phyloP scores from a whole-genome alignment of 2,797 vertebrate species.

The Nyctibius grandis region DNA sequence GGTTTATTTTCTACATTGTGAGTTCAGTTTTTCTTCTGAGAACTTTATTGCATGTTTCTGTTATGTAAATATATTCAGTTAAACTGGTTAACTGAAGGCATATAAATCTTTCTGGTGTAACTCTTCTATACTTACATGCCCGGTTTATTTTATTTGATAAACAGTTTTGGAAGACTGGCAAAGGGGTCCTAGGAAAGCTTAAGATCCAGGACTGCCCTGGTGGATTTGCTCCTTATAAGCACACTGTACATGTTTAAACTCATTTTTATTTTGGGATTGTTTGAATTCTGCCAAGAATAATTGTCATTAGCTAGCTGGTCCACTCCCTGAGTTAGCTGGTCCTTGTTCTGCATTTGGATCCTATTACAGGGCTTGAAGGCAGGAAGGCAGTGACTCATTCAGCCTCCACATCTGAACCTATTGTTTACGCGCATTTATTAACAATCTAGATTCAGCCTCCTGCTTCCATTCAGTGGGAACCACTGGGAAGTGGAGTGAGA shows the following conservation, averaged over 20 bases:
- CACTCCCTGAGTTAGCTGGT: conserved; percentile 11
- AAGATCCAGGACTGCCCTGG: background rate
- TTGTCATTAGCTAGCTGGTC: background rate
- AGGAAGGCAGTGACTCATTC: background rate
- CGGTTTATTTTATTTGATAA: background rate
- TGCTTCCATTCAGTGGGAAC: background rate
- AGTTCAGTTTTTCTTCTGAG: background rate
- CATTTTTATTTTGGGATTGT: background rate
- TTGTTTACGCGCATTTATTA: background rate
- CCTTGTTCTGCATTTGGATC: background rate
- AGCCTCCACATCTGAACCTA: background rate
- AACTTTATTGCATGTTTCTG: background rate
- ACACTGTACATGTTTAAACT: background rate
- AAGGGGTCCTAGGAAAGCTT: background rate
- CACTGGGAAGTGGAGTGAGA: background rate
- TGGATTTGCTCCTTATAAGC: background rate
- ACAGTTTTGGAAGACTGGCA: background rate
- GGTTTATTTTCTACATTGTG: background rate
- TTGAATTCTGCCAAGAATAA: conserved; percentile 7
- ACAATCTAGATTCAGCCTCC: background rate
- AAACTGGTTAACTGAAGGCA: background rate
- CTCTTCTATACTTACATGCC: background rate
- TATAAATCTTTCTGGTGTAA: background rate
- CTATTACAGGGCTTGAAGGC: background rate
- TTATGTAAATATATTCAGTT: background rate